Conservation (phyloP, 1,140 invertebrate genomes). For the Lasioglossum baleicum region DNA sequence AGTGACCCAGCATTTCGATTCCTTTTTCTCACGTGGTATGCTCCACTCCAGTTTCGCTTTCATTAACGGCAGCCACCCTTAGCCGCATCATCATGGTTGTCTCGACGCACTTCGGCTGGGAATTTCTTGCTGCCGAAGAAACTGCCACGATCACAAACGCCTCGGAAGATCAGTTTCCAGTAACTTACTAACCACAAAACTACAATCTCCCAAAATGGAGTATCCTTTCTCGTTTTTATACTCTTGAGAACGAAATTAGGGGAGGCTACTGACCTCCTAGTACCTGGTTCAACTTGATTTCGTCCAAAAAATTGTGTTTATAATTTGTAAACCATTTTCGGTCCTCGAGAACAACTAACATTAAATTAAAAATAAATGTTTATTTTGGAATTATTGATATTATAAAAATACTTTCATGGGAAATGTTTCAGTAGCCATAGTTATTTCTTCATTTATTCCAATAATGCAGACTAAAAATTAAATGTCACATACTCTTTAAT, state of each 20-base stretch:
- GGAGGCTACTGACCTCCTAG: not conserved
- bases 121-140: conserved; percentile 3
- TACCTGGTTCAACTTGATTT: no score
- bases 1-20: not conserved
- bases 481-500: no score
- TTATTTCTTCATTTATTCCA: no score
- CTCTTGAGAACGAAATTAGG: not conserved
- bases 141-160: not conserved
- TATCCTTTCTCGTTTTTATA: no score
- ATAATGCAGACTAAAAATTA: no score
- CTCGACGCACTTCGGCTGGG: not conserved
- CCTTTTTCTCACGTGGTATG: not conserved
- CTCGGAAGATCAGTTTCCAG: not conserved
- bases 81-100: not conserved
- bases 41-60: not conserved
- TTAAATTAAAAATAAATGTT: no score
- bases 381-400: no score
- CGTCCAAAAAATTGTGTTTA: no score
- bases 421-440: no score
- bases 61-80: not conserved
- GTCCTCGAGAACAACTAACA: no score
- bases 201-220: not conserved
- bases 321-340: no score
- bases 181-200: not conserved
- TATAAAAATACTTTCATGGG: no score